Evolutionary conservation across 2,888 invertebrate species (phyloP).

Genomic region (Siphonodentalium dalli): DNA sequence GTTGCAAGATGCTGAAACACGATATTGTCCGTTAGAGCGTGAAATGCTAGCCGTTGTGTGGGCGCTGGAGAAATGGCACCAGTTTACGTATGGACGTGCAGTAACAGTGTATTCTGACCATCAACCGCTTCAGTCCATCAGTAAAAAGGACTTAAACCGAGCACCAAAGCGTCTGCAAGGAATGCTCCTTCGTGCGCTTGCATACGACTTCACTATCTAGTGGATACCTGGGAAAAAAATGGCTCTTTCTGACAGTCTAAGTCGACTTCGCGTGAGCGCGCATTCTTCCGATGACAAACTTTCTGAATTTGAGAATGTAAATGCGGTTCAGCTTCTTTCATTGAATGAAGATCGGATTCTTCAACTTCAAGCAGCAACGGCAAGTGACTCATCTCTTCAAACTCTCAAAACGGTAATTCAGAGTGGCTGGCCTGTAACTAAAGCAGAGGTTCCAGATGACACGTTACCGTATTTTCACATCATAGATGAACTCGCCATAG

Average conservation of each 20-base stretch:
- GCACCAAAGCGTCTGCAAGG: constrained; percentile 15
- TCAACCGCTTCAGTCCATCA: constrained; percentile 11
- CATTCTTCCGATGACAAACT: no score
- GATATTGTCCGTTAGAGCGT: constrained; percentile 11
- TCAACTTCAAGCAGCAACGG: constrained; percentile 10
- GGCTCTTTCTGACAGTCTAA: no score
- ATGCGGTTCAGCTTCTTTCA: constrained; percentile 3
- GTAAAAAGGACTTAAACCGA: constrained; percentile 7
- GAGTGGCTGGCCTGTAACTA: constrained; percentile 10
- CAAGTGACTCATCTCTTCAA: neutral
- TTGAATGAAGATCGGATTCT: constrained; percentile 1
- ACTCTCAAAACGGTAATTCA: neutral
- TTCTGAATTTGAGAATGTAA: no score
- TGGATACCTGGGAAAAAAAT: no score
- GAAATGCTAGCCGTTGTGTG: constrained; percentile 8
- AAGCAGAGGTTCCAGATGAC: neutral
- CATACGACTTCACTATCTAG: constrained; percentile 9
- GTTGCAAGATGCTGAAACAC: constrained; percentile 2
- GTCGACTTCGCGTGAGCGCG: no score
- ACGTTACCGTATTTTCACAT: neutral
- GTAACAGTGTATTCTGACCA: constrained; percentile 1
- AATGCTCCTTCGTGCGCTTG: constrained; percentile 8
- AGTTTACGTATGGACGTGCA: constrained; percentile 4
- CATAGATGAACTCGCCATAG: constrained; percentile 7
- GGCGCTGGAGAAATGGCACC: constrained; percentile 2